These are phyloP conservation scores for Andrena haemorrhoa DNA, from an alignment of 2,888 invertebrate species.

Conservation along the genomic window DNA sequence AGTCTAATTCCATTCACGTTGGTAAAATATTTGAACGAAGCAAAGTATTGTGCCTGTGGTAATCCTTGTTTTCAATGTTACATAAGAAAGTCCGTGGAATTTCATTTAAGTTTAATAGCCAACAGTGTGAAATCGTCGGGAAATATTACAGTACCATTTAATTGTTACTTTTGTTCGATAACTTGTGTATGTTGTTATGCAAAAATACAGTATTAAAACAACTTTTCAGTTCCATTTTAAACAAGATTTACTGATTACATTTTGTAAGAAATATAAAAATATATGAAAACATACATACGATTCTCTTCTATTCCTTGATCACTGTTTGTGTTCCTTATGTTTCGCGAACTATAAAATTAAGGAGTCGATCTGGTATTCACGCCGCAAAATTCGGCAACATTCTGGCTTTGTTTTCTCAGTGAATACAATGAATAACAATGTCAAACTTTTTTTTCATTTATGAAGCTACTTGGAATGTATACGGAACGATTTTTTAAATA, in stretches of 20 bases:
- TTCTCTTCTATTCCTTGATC: too few relatives aligned
- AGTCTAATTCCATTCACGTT: constrained; percentile 87
- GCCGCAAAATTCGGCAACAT: too few relatives aligned
- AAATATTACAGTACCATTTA: constrained; percentile 85
- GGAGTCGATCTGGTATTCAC: too few relatives aligned
- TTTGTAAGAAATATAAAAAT: constrained; percentile 8
- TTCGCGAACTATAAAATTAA: too few relatives aligned
- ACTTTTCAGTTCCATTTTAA: neutral
- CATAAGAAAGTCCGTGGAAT: constrained; percentile 60
- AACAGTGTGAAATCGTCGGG: constrained; percentile 74
- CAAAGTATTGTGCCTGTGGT: constrained; percentile 89
- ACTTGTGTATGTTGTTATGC: constrained; percentile 83
- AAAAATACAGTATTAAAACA: constrained; percentile 25
- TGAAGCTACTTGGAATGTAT: too few relatives aligned
- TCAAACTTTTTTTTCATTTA: too few relatives aligned
- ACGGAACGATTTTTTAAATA: too few relatives aligned
- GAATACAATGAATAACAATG: too few relatives aligned
- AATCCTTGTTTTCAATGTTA: constrained; percentile 83
- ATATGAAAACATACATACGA: neutral
- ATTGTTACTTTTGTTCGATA: constrained; percentile 88
- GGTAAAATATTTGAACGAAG: constrained; percentile 87
- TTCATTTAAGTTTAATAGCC: constrained; percentile 70
- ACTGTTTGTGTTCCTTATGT: too few relatives aligned
- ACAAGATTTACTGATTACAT: constrained; percentile 8
- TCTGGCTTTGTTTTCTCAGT: too few relatives aligned